These are phyloP conservation scores for Noctua comes DNA, from an alignment of 2,888 invertebrate species.

Conservation along the genomic window DNA sequence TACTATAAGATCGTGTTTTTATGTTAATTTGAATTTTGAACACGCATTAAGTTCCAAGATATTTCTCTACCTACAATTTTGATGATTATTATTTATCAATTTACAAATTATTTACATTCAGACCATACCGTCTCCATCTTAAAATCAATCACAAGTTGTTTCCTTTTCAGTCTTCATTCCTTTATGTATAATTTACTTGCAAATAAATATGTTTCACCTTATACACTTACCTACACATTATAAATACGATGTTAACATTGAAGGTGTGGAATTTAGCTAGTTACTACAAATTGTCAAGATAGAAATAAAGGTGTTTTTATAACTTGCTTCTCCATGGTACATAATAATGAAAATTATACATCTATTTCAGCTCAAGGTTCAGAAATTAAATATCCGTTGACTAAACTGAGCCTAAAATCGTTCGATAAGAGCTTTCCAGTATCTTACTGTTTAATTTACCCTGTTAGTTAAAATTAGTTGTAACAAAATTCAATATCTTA, in stretches of 20 bases:
- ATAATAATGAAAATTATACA: slow-evolving; percentile 48
- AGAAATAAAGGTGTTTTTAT: slow-evolving; percentile 26
- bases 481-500: slow-evolving; percentile 79
- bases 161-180: slow-evolving; percentile 87
- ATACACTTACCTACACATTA: slow-evolving; percentile 64
- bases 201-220: slow-evolving; percentile 55
- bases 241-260: slow-evolving; percentile 60
- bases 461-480: slow-evolving; percentile 85
- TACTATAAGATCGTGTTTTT: slow-evolving; percentile 74
- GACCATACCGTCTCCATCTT: slow-evolving; percentile 76
- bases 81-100: slow-evolving; percentile 70
- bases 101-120: slow-evolving; percentile 81
- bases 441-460: slow-evolving; percentile 81
- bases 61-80: slow-evolving; percentile 75
- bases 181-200: slow-evolving; percentile 63
- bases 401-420: slow-evolving; percentile 64
- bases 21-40: slow-evolving; percentile 79
- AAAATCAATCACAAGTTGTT: slow-evolving; percentile 86
- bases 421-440: slow-evolving; percentile 72
- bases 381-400: slow-evolving; percentile 45
- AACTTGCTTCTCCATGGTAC: slow-evolving; percentile 46
- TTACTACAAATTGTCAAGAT: slow-evolving; percentile 41
- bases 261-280: slow-evolving; percentile 50
- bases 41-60: slow-evolving; percentile 79
- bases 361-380: slow-evolving; percentile 51